Base-by-base conservation (phyloP, 1,140 invertebrate species). In the Archivesica marissinica region DNA sequence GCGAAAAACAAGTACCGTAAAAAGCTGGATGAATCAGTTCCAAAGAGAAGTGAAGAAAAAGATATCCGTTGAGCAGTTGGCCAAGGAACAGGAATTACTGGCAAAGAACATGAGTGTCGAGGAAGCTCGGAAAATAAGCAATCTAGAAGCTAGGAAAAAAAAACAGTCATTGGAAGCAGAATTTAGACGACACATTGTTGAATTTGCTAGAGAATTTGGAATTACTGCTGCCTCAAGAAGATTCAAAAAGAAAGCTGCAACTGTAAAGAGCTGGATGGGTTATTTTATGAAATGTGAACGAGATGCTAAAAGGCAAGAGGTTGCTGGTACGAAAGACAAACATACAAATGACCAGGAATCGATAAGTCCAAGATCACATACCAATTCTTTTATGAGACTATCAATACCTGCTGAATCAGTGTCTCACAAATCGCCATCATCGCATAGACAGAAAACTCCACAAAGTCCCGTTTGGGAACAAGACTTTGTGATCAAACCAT, bases 401-500 rank as follows among this genome's bases (percentile, higher is more conserved):
- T 35, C 74, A 2, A 9, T 38, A 17, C 50, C 0, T 35, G 17
- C 1, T 15, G 74, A 76, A 35, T 54, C 11, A 23, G 13, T 9
- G 35, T 20, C 39, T 2, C 52, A 74, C 23, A 41, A 68, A 52
- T 56, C 59, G 7, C 54, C 56, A n/a, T 39, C 35, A 17, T 80
- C 79, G 0, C 17, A 35, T 20, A 70, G 35, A 23, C 25, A 61
- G 2, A 64, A 25, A 30, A 74, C 52, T 9, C 80, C 80, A 3
- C 20, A 72, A 25, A 70, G 64, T 25, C 80, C 80, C 30, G 75
- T 83, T 47, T 83, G 80, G 80, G 80, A 83, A 47, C 80, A 83
- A 47, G 80, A 83, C 33, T 83, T 75, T 64, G 38, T 83, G 6
- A 83, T 83, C 0, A 83, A 83, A 38, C 68, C 80, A 25, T 39